These are phyloP conservation scores for Gambusia yucatana DNA, from an alignment of 2,797 vertebrate species.

Conservation along the genomic window DNA sequence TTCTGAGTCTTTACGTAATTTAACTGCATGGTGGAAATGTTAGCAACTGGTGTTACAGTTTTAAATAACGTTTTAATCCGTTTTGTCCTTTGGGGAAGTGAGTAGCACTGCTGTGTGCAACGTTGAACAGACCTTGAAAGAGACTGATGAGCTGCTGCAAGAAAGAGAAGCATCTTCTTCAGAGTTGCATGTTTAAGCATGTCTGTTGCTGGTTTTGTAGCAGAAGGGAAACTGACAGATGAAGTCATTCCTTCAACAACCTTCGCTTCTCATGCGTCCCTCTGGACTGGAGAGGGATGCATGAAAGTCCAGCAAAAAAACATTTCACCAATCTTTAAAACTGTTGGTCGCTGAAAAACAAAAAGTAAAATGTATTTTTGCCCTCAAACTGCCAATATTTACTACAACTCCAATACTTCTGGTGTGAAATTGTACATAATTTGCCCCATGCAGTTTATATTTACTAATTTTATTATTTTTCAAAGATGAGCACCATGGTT, in stretches of 20 bases:
- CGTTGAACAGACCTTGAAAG: not conserved
- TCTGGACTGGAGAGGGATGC: too few relatives aligned
- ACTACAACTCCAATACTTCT: too few relatives aligned
- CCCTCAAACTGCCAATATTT: too few relatives aligned
- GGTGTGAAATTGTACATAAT: too few relatives aligned
- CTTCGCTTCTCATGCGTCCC: too few relatives aligned
- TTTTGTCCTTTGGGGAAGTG: not conserved
- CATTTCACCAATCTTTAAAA: too few relatives aligned
- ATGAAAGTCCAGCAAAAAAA: too few relatives aligned
- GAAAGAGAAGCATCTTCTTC: not conserved
- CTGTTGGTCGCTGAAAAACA: too few relatives aligned
- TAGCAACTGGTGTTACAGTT: not conserved
- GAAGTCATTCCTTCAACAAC: not conserved
- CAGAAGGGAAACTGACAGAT: not conserved
- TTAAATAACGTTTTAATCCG: not conserved
- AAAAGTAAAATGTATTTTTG: too few relatives aligned
- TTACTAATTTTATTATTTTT: too few relatives aligned
- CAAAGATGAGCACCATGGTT: too few relatives aligned
- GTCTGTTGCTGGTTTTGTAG: not conserved
- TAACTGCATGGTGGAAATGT: not conserved
- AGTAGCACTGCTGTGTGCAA: not conserved
- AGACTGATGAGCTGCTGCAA: not conserved
- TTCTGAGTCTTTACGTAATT: constrained; percentile 11
- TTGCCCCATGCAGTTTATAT: too few relatives aligned
- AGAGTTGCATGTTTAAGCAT: not conserved